Base-by-base conservation (phyloP, 2,888 invertebrate species). In the Nysson spinosus region DNA sequence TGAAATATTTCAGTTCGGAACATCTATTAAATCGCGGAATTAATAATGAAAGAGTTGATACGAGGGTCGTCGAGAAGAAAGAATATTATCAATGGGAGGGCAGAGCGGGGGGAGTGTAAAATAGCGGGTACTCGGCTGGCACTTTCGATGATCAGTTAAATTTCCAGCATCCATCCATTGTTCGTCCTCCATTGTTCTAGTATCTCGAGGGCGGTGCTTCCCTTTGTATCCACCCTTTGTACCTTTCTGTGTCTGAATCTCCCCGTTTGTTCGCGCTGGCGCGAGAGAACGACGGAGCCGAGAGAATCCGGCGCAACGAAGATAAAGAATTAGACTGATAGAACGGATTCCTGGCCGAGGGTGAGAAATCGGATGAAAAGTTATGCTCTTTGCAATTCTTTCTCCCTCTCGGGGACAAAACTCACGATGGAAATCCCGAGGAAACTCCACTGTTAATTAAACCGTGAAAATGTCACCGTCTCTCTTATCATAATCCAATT, bases 171-270 rank as follows among this genome's bases (percentile, higher is more conserved):
- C 75, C 69, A 57, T 70, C 72, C 73, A 81, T 86, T 85, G 85
- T 85, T 77, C 65, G 67, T 51, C 79, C 81, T 67, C 85, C 86
- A 86, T 86, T 86, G 86, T 86, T 85, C 84, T 75, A 86, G 79
- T 81, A 85, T 83, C 83, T 83, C 79, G 83, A 79, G 85, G 86
- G 86, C 86, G 86, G 86, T 73, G 86, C 86, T 84, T 86, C 86
- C 81, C 79, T 81, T 86, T 86, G 86, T 85, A 83, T 83, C 85
- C 86, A 85, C 86, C 86, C 86, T 85, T 86, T 85, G 83, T 85
- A 78, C 78, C 81, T 80, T 83, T 79, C 78, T 80, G 78, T 77
- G 79, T 80, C 79, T 77, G 80, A 79, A 82, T 83, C 76, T 82
- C 77, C n/a, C 78, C 81, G 78, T 80, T 76, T 78, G 68, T 71